Conservation (phyloP, 2,797 vertebrate genomes). For the Arctocebus calabarensis region DNA sequence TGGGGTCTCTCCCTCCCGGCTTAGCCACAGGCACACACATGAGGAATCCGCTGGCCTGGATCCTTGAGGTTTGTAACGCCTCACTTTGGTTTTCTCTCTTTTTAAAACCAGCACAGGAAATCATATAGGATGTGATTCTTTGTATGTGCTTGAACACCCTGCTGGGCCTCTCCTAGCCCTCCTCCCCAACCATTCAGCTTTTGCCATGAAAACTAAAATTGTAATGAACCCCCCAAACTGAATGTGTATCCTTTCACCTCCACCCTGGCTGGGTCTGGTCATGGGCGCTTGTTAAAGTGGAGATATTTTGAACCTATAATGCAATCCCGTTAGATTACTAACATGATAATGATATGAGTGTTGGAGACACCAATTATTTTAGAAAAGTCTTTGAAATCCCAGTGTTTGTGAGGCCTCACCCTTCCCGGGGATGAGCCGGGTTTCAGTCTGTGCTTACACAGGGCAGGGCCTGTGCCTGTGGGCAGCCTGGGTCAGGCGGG, state of each 20-base stretch:
- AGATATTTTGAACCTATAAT: background rate
- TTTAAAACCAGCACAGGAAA: background rate
- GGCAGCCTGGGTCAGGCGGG: background rate
- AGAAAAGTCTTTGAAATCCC: background rate
- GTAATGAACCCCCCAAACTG: background rate
- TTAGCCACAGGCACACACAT: background rate
- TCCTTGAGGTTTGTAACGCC: background rate
- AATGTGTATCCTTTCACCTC: background rate
- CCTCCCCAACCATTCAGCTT: background rate
- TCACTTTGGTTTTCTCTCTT: background rate
- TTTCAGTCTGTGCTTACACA: too few relatives aligned
- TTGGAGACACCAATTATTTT: background rate
- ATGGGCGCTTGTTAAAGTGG: background rate
- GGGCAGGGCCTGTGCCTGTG: accelerated
- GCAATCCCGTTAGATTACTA: background rate
- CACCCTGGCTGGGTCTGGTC: background rate
- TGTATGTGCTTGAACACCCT: background rate
- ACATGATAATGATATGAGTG: background rate
- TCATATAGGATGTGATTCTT: background rate
- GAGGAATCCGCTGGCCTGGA: background rate
- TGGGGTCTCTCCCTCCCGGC: too few relatives aligned
- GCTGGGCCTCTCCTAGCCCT: background rate
- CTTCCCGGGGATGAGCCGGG: accelerated
- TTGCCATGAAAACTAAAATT: background rate
- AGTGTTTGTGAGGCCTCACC: background rate